Conservation (phyloP, 2,888 invertebrate species). For the Drosophila rubida region DNA sequence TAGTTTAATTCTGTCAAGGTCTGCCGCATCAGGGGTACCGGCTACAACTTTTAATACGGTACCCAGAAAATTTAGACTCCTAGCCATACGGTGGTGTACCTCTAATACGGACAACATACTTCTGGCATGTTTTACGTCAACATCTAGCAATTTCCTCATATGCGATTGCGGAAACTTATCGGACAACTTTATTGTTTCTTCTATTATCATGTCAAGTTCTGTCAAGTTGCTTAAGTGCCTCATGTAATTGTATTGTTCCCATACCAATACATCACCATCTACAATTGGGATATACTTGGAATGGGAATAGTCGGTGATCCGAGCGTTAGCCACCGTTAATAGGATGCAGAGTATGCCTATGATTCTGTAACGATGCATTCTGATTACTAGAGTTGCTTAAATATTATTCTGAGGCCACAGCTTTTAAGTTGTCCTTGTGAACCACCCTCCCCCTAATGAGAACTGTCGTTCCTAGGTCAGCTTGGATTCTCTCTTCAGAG, state of each 20-base stretch:
- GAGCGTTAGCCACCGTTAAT: background rate
- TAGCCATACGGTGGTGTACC: slow-evolving; percentile 9
- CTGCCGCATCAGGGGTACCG: slow-evolving; percentile 11
- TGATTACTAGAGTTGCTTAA: background rate
- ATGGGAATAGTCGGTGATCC: background rate
- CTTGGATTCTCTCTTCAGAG: background rate
- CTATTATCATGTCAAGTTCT: background rate
- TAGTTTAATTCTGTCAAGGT: background rate
- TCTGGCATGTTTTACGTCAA: background rate
- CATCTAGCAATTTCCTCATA: slow-evolving; percentile 4
- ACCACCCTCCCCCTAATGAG: background rate
- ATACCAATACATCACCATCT: background rate
- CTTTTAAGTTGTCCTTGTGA: background rate
- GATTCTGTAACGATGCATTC: background rate
- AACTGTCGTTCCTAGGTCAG: background rate
- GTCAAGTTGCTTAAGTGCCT: background rate
- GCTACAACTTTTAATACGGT: slow-evolving; percentile 10
- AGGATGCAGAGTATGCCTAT: background rate
- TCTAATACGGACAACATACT: background rate
- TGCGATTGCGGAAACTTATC: background rate
- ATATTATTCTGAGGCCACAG: too few species aligned
- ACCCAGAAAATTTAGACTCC: slow-evolving; percentile 4
- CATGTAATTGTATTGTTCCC: background rate
- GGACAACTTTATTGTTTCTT: background rate
- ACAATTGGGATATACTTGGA: background rate